Evolutionary conservation across 2,888 invertebrate genomes (phyloP).

Genomic region (Hypena proboscidalis): DNA sequence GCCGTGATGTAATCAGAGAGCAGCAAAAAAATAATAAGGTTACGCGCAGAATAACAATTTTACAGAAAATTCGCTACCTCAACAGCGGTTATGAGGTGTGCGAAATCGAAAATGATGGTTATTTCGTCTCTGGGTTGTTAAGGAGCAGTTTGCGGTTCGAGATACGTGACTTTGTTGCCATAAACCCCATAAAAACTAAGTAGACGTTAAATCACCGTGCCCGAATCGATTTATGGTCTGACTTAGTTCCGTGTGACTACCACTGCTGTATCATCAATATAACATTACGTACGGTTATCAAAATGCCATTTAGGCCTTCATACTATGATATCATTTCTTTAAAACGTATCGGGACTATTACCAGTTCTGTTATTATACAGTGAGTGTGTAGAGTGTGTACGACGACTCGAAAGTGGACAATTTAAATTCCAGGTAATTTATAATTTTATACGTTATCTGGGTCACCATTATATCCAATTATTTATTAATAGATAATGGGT

Average conservation of each 20-base stretch:
- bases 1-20: conserved; percentile 29
- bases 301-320: conserved; percentile 7
- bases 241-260: conserved; percentile 17
- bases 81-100: conserved; percentile 44
- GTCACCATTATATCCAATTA: too few species aligned
- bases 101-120: conserved; percentile 48
- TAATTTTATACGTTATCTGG: too few species aligned
- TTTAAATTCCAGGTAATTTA: too few species aligned
- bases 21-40: conserved; percentile 26
- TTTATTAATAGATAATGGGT: too few species aligned
- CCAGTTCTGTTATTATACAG: too few species aligned
- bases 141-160: conserved; percentile 10
- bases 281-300: conserved; percentile 18
- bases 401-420: too few species aligned
- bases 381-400: too few species aligned
- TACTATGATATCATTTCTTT: too few species aligned
- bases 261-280: conserved; percentile 12
- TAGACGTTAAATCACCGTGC: conserved; percentile 20
- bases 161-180: conserved; percentile 15
- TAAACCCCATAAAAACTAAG: conserved; percentile 16
- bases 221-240: conserved; percentile 28
- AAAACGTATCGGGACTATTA: too few species aligned
- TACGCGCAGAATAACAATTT: conserved; percentile 32
- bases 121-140: conserved; percentile 12
- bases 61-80: conserved; percentile 20